A percentile compares a stretch with the other conserved stretches of the same genome.
Conservation (phyloP, 1,140 invertebrate genomes). For the Zaprionus tsacasi region DNA sequence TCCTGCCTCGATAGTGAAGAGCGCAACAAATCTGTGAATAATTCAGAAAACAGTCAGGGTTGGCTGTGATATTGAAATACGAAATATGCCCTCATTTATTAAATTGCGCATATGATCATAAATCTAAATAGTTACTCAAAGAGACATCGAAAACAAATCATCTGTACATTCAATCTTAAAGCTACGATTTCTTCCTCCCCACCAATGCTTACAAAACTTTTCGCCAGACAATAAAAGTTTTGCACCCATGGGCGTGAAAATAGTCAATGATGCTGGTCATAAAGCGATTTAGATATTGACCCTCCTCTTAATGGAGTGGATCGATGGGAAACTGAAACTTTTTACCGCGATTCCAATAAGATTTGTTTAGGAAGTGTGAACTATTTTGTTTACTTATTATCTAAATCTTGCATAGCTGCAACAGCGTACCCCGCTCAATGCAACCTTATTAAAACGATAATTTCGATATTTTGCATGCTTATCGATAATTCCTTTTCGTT, state of each 20-base stretch:
- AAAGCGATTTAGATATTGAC: conserved; percentile 67
- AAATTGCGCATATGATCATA: conserved; percentile 36
- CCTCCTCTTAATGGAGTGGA: conserved; percentile 19
- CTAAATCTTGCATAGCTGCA: not conserved
- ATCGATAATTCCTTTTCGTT: too few species aligned
- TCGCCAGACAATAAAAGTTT: conserved; percentile 42
- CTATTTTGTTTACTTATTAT: not conserved
- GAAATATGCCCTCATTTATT: conserved; percentile 42
- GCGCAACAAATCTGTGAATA: conserved; percentile 71
- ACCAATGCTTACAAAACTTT: conserved; percentile 32
- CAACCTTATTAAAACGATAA: too few species aligned
- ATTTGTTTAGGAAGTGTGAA: not conserved
- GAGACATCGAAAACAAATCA: not conserved
- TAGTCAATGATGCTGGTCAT: conserved; percentile 54
- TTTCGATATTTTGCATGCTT: too few species aligned
- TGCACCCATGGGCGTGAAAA: conserved; percentile 48
- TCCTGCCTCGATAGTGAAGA: conserved; percentile 40
- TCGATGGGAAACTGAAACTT: not conserved
- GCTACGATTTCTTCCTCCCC: not conserved
- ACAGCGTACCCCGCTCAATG: too few species aligned
- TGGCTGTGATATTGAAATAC: conserved; percentile 27
- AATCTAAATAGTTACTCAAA: conserved; percentile 44
- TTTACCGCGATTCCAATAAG: not conserved
- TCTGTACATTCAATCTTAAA: conserved; percentile 5
- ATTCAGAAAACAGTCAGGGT: conserved; percentile 34